phyloP scores from a whole-genome alignment of 2,888 invertebrate genomes.

The Troilus luridus region DNA sequence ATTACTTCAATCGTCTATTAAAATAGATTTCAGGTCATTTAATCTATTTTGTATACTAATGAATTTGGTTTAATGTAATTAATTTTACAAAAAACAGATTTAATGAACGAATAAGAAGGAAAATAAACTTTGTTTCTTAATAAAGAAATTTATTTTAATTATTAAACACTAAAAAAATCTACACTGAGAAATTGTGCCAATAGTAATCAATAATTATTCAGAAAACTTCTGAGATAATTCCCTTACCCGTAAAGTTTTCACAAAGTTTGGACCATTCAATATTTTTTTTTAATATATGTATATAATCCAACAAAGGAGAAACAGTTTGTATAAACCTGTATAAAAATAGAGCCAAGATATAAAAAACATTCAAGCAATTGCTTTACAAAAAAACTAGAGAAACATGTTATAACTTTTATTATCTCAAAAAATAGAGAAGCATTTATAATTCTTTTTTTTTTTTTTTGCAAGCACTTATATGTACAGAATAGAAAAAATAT shows the following conservation, averaged over 20 bases:
- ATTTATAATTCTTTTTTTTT: slow-evolving; percentile 42
- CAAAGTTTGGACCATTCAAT: slow-evolving; percentile 52
- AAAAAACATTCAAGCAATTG: slow-evolving; percentile 56
- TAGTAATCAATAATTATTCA: slow-evolving; percentile 51
- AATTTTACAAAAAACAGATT: neutral
- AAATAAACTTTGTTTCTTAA: slow-evolving; percentile 8
- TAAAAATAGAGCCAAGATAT: slow-evolving; percentile 60
- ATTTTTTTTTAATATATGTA: slow-evolving; percentile 40
- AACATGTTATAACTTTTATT: slow-evolving; percentile 47
- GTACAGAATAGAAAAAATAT: slow-evolving; percentile 56
- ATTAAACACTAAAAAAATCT: slow-evolving; percentile 50
- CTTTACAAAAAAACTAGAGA: slow-evolving; percentile 58
- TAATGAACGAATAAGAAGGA: neutral
- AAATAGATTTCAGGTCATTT: too few species aligned
- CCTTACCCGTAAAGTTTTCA: slow-evolving; percentile 49
- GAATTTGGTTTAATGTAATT: neutral
- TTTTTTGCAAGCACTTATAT: slow-evolving; percentile 50
- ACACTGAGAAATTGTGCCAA: slow-evolving; percentile 53
- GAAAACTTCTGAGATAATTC: slow-evolving; percentile 48
- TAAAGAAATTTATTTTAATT: slow-evolving; percentile 40
- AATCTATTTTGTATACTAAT: neutral
- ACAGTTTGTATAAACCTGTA: slow-evolving; percentile 57
- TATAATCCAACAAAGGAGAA: slow-evolving; percentile 52
- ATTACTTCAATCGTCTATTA: too few species aligned
- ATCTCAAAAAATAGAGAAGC: slow-evolving; percentile 55